Conservation (phyloP, 2,113 vertebrate genomes). For the Talpa occidentalis region DNA sequence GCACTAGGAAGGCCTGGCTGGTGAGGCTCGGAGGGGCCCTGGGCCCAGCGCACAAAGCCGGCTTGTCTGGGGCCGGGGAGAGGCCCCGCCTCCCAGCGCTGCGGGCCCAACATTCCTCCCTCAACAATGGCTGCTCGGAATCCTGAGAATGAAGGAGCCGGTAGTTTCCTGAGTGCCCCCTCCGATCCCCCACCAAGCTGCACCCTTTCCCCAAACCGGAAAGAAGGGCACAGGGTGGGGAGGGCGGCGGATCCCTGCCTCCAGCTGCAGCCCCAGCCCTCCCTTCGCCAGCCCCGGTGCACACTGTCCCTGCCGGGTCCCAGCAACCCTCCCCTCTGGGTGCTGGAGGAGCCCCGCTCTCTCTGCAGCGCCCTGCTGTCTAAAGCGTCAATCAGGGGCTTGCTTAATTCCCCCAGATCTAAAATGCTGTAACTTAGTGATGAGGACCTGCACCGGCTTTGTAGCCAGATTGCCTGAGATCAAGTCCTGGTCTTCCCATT, state of each 20-base stretch:
- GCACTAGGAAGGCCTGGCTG: neutral
- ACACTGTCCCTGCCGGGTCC: neutral
- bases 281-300: neutral
- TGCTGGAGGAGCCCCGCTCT: neutral
- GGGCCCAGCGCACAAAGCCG: constrained; percentile 46
- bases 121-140: constrained; percentile 53
- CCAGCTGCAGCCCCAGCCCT: neutral
- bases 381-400: neutral
- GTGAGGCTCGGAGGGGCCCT: neutral
- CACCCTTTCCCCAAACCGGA: constrained; percentile 10
- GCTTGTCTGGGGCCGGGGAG: neutral
- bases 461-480: neutral
- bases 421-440: neutral
- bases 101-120: constrained; percentile 40
- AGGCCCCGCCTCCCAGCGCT: constrained; percentile 52
- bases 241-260: neutral
- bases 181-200: neutral
- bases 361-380: neutral
- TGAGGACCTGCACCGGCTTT: neutral
- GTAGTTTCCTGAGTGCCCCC: neutral
- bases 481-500: neutral
- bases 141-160: constrained; percentile 28
- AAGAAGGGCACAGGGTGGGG: neutral
- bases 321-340: neutral
- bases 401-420: neutral